Evolutionary conservation across 2,113 vertebrate species (phyloP), one percentile per base, ranked within the genome.

Genomic region (Apistogramma diplotaenia): DNA sequence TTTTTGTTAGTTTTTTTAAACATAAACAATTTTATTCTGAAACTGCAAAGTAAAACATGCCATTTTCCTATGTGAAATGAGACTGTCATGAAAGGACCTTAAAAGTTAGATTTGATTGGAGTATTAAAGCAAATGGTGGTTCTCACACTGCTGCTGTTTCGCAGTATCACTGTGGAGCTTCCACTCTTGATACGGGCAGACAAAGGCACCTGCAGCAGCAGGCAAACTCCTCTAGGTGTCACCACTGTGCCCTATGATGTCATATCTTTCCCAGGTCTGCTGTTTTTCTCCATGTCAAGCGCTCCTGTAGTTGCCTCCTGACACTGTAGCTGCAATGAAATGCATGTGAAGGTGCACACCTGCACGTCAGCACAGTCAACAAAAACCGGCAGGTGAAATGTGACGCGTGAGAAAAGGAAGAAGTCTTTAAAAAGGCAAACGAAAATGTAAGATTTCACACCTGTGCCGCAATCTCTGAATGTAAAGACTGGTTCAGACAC

Each of bases 141-240:
- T 46, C 0, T 67, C 37, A 46, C 23, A 1, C 40, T 70, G 62
- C 23, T 70, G 16, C 23, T 49, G 23, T 70, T 9, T 70, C 40
- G 8, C 6, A n/a, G 23, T 49, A 49, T 49, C 40, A 67, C 40
- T 29, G 23, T 67, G 62, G 23, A 49, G 40, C 62, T 70, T 70
- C 40, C 35, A 11, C 25, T 35, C 46, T 15, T 16, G 31, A 13
- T 2, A 27, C 15, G 25, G 18, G 23, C 46, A 23, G 37, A 90
- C 83, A 87, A 90, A 89, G 87, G 76, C 15, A 1, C 2, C 58
- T 86, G 93, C 83, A 92, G 85, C 89, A 33, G 60, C 87, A 70
- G 9, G 15, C 7, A 12, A 2, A 10, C 1, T 78, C 85, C 94
- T 82, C 79, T 85, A 90, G 93, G 88, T 93, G 94, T 90, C 94